Evolutionary conservation across 2,113 vertebrate genomes (phyloP), one percentile per base, ranked within the genome.

Genomic region (Tiliqua scincoides): DNA sequence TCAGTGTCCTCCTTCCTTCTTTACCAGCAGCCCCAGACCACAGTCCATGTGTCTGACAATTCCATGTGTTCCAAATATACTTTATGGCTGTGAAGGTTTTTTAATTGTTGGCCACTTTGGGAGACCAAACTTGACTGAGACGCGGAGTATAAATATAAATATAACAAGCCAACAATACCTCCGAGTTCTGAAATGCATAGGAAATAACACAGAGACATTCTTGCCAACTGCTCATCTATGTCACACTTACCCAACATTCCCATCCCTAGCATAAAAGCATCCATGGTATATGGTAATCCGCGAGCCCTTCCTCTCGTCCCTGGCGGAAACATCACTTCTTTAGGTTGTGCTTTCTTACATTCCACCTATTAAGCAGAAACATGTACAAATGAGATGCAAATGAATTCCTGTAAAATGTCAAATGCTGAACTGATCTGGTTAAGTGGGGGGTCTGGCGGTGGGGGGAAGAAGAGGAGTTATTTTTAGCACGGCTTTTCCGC

Each of bases 301-400:
- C 98, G 97, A 89, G 98, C 98, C 96, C 98, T 97, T 91, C 98
- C 98, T 95, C 98, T 97, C 71, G 98, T 98, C 93, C 98, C 98
- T 87, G 98, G 98, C 85, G 98, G 98, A 97, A 99, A 99, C 98
- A 99, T 99, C 96, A 99, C 98, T 97, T 99, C 98, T 95, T 99
- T 99, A 95, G 98, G 98, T 95, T 99, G 98, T 96, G 98, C 98
- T 96, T 99, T 99, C 98, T 99, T 99, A 98, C 98, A 99, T 98
- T 99, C 98, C 98, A 99, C 98, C 98, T 99, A 98, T 97, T 96
- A 94, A 96, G 96, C 94, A 96, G 95, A 96, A 95, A 96, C 91
- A 96, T 6, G 88, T 89, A 96, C 95, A 96, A 95, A 96, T 96
- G 96, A 97, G 96, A 97, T 97, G 97, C 95, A 97, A 97, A 97